Evolutionary conservation across 2,888 invertebrate genomes (phyloP), one percentile per base, ranked within the genome.

Genomic region (Eumerus sabulonum): DNA sequence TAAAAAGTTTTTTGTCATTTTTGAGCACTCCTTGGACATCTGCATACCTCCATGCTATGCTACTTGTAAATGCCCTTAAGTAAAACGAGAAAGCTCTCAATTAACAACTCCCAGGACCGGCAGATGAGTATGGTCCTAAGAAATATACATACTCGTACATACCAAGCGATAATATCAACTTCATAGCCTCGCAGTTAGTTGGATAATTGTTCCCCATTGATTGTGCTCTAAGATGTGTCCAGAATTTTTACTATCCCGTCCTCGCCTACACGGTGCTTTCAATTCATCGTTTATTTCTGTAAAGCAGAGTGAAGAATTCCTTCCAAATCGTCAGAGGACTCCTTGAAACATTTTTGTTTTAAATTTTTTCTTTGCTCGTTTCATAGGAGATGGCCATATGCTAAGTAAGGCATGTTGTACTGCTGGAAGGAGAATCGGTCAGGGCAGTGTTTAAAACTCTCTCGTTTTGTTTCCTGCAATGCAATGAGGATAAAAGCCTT

Each of bases 161-260:
- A 12, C 53, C 68, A 44, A 59, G 14, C 44, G 68, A 68, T 68
- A 68, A 59, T 18, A 60, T 68, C 53, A 51, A 19, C 59, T 38
- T 45, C 53, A 60, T 53, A 44, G 51, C 59, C 19, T 45, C 53
- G 51, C 45, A 44, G 51, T 45, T 68, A 51, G 51, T 60, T 70
- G 60, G 53, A 60, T 60, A 60, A 70, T 70, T 70, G 53, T 70
- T 70, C 70, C 42, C 27, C 53, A 60, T 70, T 54, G 60, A 70
- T 60, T 60, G 47, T 27, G 2, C 53, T 42, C 51, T n/a, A 38
- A 60, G 45, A 59, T 68, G 51, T 38, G 11, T 59, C 45, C 38
- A n/a, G 19, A 11, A 35, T 27, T 14, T 11, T 47, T 56, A 13
- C 18, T 12, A 14, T 66, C 48, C 48, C 48, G 47, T 62, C 48